Evolutionary conservation across 2,888 invertebrate genomes (phyloP), one percentile per base, ranked within the genome.

Genomic region (Rugalucina vietnamica): DNA sequence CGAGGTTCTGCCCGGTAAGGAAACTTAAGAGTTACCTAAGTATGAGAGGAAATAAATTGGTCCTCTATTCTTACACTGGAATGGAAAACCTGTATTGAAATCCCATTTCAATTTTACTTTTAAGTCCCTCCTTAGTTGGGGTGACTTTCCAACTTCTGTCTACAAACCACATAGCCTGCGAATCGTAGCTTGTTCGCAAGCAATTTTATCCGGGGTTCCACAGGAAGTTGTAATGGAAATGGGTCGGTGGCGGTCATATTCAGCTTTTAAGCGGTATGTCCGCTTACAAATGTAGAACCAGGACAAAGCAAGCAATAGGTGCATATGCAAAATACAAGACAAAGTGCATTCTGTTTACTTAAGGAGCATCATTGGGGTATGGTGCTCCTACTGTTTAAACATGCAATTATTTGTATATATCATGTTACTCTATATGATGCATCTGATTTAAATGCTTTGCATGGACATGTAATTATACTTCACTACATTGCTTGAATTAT

Each of bases 161-260:
- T 72, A 72, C 24, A 72, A 39, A 39, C 39, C 39, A 1, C 72
- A 72, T 49, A 72, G 72, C 72, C 39, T 72, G 21, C 39, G 39
- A n/a, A 72, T 72, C 24, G 72, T 37, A 18, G 72, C 39, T 27
- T 72, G 72, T 49, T 43, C 72, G 4, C 32, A 72, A 27, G 72
- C 72, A 14, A 39, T 72, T 10, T 2, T 49, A 29, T 34, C 29
- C 27, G 72, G 72, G 27, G 21, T 72, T 2, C 72, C 72, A 27
- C 43, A 72, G 34, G 72, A 49, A 12, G 27, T 27, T 2, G 29
- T 72, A 72, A 72, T 72, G 72, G 12, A 12, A 32, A 29, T 72
- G 29, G 72, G 72, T 27, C 72, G 72, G 1, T 72, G 72, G 72
- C 34, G 34, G 4, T 65, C 65, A 34, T 34, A 21, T 4, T 4